Percentiles rank a stretch among this genome's conserved stretches.
Evolutionary conservation across 2,797 vertebrate genomes (phyloP).

Genomic region (Atherinosoma microstoma): DNA sequence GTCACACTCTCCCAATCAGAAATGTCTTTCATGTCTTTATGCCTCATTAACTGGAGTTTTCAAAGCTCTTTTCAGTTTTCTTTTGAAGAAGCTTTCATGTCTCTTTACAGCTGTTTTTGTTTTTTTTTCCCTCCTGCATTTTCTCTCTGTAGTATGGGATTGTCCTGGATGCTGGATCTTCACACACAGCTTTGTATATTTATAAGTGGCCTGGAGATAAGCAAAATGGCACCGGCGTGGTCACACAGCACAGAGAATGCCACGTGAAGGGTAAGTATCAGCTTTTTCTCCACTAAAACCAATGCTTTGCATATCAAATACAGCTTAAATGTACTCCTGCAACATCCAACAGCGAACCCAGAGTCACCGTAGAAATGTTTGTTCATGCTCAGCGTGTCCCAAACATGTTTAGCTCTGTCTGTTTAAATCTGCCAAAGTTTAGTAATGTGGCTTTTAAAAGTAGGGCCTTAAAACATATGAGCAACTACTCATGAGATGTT

Average conservation of each 20-base stretch:
- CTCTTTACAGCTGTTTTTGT: background rate
- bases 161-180: slow-evolving; percentile 91
- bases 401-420: background rate
- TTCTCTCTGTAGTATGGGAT: slow-evolving; percentile 86
- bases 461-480: too few relatives aligned
- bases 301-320: slow-evolving; percentile 30
- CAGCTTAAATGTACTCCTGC: background rate
- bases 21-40: background rate
- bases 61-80: background rate
- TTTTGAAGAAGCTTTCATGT: background rate
- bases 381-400: background rate
- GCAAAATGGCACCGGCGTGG: slow-evolving; percentile 88
- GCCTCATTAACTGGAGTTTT: background rate
- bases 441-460: too few relatives aligned
- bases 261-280: slow-evolving; percentile 82
- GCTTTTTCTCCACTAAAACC: background rate
- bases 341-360: background rate
- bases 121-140: background rate
- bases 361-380: background rate
- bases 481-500: too few relatives aligned
- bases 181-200: slow-evolving; percentile 89
- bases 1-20: background rate
- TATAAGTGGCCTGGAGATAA: slow-evolving; percentile 92
- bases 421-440: background rate
- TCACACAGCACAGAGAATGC: slow-evolving; percentile 88